These are phyloP conservation scores for Oppia nitens DNA, from an alignment of 1,140 invertebrate genomes.

Conservation along the genomic window DNA sequence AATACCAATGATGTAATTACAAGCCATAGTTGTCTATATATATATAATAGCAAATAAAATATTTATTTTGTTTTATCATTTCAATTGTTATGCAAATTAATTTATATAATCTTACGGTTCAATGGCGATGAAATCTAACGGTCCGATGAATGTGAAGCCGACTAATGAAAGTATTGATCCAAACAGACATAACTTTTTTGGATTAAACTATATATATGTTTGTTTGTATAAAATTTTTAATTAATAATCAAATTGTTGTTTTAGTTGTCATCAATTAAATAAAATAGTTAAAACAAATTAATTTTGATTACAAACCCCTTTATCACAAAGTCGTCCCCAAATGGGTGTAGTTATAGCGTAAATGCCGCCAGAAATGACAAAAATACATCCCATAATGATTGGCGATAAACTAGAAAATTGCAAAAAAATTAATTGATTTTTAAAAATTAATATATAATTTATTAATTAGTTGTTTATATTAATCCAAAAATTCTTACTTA, in stretches of 20 bases:
- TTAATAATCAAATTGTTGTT: not conserved
- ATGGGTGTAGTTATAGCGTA: constrained; percentile 61
- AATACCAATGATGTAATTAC: constrained; percentile 48
- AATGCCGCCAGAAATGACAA: constrained; percentile 66
- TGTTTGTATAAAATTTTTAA: not conserved
- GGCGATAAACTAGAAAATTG: constrained; percentile 45
- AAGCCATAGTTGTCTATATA: constrained; percentile 41
- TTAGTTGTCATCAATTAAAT: too few species aligned
- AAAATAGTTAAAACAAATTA: not conserved
- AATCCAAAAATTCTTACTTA: constrained; percentile 17
- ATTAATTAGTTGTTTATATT: too few species aligned
- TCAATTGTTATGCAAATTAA: too few species aligned
- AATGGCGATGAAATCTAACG: constrained; percentile 19
- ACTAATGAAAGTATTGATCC: constrained; percentile 13
- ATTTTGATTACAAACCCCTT: constrained; percentile 18
- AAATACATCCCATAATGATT: constrained; percentile 59
- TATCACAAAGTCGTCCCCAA: constrained; percentile 62
- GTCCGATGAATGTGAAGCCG: constrained; percentile 21
- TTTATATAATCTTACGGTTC: constrained; percentile 16
- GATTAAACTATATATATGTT: constrained; percentile 7
- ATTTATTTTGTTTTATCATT: not conserved
- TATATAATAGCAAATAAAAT: not conserved
- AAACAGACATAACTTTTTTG: constrained; percentile 13
- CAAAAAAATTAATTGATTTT: constrained; percentile 17
- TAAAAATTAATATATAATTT: not conserved